These are phyloP conservation scores for Alces alces DNA, from an alignment of 2,113 vertebrate genomes.

Conservation along the genomic window DNA sequence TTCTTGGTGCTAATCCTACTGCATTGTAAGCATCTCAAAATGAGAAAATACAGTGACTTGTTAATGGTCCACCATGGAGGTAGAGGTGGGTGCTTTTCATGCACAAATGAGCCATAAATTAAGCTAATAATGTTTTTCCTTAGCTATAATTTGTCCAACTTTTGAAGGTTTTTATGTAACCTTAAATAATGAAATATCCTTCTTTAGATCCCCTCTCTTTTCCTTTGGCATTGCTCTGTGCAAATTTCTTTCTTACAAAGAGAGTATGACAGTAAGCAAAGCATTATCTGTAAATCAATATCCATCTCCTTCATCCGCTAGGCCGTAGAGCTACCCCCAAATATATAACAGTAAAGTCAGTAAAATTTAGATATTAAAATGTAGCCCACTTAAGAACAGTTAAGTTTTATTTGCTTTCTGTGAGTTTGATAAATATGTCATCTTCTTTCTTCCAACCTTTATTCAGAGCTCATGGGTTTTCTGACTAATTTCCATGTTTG, in stretches of 20 bases:
- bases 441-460: not conserved
- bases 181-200: not conserved
- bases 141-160: slow-evolving; percentile 19
- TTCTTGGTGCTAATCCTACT: not conserved
- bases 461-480: not conserved
- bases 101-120: slow-evolving; percentile 35
- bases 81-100: slow-evolving; percentile 1
- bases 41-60: not conserved
- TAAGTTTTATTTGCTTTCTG: not conserved
- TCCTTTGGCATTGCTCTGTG: not conserved
- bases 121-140: slow-evolving; percentile 32
- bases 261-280: not conserved
- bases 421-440: not conserved
- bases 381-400: not conserved
- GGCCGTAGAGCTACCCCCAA: not conserved
- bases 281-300: not conserved
- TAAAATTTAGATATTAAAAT: not conserved
- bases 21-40: not conserved
- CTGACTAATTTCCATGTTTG: not conserved
- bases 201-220: not conserved
- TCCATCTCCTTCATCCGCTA: not conserved
- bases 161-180: not conserved
- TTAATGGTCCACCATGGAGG: not conserved
- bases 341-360: not conserved
- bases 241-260: not conserved